These are phyloP conservation scores for Drosophila teissieri DNA, from an alignment of 1,140 invertebrate genomes.

Conservation along the genomic window DNA sequence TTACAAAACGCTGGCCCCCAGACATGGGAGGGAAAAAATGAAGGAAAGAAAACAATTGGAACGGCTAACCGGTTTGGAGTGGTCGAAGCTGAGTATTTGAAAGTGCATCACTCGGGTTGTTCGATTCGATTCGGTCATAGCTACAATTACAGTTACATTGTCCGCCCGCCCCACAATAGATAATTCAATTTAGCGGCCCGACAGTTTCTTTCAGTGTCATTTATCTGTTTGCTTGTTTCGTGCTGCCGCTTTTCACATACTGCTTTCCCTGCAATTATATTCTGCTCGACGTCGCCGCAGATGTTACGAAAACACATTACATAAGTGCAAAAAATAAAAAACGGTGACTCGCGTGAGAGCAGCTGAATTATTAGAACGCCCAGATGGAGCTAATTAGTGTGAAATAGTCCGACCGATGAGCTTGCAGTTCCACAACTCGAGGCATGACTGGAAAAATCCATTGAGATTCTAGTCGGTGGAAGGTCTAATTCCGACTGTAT, in stretches of 20 bases:
- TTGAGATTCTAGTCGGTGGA: background rate
- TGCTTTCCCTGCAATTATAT: constrained; percentile 67
- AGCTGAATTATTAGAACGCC: constrained; percentile 37
- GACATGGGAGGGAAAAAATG: background rate
- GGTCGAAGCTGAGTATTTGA: constrained; percentile 51
- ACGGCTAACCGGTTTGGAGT: constrained; percentile 55
- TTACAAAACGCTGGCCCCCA: constrained; percentile 44
- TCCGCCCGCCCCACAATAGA: background rate
- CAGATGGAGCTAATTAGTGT: constrained; percentile 38
- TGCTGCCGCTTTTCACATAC: constrained; percentile 49
- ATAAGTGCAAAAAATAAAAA: constrained; percentile 63
- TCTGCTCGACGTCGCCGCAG: constrained; percentile 46
- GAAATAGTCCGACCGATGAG: constrained; percentile 25
- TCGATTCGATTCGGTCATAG: constrained; percentile 8
- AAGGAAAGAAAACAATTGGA: constrained; percentile 22
- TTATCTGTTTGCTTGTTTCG: constrained; percentile 57
- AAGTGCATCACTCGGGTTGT: constrained; percentile 21
- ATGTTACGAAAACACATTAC: constrained; percentile 81
- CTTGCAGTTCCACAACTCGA: constrained; percentile 14
- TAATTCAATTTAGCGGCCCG: constrained; percentile 51
- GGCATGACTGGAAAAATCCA: constrained; percentile 43
- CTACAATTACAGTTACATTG: constrained; percentile 8
- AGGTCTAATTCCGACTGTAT: constrained; percentile 1
- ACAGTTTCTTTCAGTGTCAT: constrained; percentile 49
- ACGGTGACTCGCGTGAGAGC: constrained; percentile 51